Evolutionary conservation across 1,140 invertebrate genomes (phyloP), one percentile per base, ranked within the genome.

Genomic region (Aradophagus sp.): DNA sequence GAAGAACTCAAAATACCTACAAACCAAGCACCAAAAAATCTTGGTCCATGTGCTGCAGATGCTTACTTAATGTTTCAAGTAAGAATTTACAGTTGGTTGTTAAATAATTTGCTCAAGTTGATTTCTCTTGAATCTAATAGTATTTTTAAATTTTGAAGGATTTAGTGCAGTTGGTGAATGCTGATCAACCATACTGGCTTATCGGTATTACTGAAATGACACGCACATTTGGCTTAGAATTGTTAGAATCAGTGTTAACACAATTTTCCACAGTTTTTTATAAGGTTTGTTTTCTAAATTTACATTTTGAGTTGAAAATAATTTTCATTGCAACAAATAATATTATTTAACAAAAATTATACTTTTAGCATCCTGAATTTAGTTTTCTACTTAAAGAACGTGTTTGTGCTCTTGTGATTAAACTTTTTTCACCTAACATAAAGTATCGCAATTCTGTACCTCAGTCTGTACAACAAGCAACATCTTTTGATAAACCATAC

Each of bases 161-260:
- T 87, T 90, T 99, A 66, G 96, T 98, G 35, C 95, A 97, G 77
- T 84, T 99, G 45, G 95, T 99, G 1, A 98, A 99, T 87, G 96
- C 94, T 5, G 97, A 99, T 84, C 93, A 97, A 78, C 95, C 97
- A 0, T 92, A 91, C 70, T 99, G 97, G 97, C 86, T 99, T 26
- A 89, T 94, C 11, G 96, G 96, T 4, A 95, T 99, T 84, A 95
- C 95, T 5, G 97, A 99, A 87, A 98, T 99, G 92, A 97, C 96
- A 2, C 89, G 97, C 71, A 98, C 97, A 1, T 98, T 99, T 87
- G 97, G 97, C 4, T 86, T 99, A 53, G 97, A 99, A 84, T 86
- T 99, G 13, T 80, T 99, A 35, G 97, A 99, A 84, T 94, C 95
- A 0, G 93, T 99, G 38, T 87, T 99, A 12, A 94, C 93, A 29